Evolutionary conservation across 2,888 invertebrate species (phyloP).

Genomic region (Laspeyria flexula): DNA sequence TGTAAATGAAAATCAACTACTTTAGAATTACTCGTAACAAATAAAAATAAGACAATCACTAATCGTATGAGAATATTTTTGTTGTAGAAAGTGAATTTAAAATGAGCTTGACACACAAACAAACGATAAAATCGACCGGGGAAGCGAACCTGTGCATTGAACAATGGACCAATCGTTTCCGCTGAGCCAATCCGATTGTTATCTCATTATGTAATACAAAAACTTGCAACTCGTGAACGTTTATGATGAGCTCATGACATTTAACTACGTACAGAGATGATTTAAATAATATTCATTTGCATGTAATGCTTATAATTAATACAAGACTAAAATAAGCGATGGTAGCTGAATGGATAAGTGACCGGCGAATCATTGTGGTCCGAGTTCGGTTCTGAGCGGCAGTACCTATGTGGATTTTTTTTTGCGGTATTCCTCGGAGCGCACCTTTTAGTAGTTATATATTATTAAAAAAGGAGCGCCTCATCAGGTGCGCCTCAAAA

Average conservation of each 20-base stretch:
- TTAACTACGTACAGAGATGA: neutral
- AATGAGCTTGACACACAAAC: constrained; percentile 29
- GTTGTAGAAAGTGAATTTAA: constrained; percentile 47
- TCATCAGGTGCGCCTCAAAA: too few relatives aligned
- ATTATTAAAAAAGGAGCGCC: too few relatives aligned
- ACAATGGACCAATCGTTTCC: constrained; percentile 55
- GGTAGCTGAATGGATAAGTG: too few relatives aligned
- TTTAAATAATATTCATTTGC: too few relatives aligned
- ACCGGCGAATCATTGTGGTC: too few relatives aligned
- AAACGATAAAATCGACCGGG: constrained; percentile 44
- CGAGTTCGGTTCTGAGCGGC: too few relatives aligned
- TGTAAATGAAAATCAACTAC: too few relatives aligned
- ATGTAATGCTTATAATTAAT: too few relatives aligned
- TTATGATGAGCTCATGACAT: neutral
- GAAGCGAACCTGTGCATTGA: constrained; percentile 45
- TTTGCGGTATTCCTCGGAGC: too few relatives aligned
- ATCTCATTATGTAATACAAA: constrained; percentile 36
- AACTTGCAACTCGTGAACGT: neutral
- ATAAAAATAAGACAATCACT: constrained; percentile 12
- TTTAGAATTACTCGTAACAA: neutral
- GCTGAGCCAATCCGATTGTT: constrained; percentile 35
- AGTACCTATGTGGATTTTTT: too few relatives aligned
- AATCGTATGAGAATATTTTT: constrained; percentile 42
- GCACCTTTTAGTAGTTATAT: too few relatives aligned
- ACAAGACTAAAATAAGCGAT: too few relatives aligned